Percentiles rank a stretch among this genome's conserved stretches.
These are phyloP conservation scores for Chrosomus eos DNA, from an alignment of 2,797 vertebrate species.

Conservation along the genomic window DNA sequence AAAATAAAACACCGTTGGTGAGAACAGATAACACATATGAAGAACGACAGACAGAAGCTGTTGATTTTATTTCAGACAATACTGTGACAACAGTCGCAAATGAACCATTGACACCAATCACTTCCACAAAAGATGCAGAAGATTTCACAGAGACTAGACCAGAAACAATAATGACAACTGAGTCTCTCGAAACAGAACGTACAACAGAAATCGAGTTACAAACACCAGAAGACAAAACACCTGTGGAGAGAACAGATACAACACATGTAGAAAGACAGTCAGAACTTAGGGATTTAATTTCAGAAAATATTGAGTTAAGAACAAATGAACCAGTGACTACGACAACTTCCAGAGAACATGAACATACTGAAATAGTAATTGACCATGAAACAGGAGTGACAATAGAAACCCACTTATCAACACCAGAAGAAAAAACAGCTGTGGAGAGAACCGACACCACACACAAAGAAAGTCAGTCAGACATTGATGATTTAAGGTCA, in stretches of 20 bases:
- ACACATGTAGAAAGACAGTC: not conserved
- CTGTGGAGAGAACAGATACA: fast-evolving
- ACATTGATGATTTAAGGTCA: too few species aligned
- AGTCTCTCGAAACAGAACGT: not conserved
- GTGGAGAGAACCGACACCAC: fast-evolving
- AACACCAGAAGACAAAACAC: not conserved
- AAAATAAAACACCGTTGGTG: too few species aligned
- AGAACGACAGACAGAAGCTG: too few species aligned
- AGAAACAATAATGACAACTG: not conserved
- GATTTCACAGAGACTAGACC: too few species aligned
- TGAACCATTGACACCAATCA: not conserved
- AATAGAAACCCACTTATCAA: not conserved
- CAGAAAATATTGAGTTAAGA: too few species aligned
- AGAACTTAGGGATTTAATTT: too few species aligned
- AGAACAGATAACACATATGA: too few species aligned
- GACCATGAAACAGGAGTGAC: too few species aligned
- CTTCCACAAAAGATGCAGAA: not conserved
- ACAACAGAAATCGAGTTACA: not conserved
- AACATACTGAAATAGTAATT: too few species aligned
- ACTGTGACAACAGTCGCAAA: not conserved
- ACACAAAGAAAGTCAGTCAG: not conserved
- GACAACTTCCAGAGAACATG: too few species aligned
- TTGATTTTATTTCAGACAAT: too few species aligned
- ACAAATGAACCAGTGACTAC: too few species aligned
- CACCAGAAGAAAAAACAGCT: not conserved